A percentile compares a stretch with the other conserved stretches of the same genome.
Conservation (phyloP, 2,888 invertebrate species). For the Epinotia bilunana region DNA sequence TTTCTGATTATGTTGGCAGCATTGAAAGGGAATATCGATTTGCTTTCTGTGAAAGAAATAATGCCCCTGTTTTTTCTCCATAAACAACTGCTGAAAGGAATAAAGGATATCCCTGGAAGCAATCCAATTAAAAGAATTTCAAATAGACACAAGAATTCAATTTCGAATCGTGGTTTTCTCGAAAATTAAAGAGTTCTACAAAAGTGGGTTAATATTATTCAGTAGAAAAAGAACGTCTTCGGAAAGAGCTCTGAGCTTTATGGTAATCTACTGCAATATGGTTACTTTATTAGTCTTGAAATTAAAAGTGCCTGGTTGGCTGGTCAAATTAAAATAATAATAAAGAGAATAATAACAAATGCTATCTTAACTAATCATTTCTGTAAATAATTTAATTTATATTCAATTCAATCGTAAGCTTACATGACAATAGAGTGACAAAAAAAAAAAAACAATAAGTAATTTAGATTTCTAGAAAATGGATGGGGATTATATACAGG, state of each 20-base stretch:
- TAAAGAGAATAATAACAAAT: neutral
- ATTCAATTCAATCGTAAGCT: too few relatives aligned
- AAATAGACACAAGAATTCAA: slow-evolving; percentile 34
- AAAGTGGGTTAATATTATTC: slow-evolving; percentile 38
- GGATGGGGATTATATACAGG: too few relatives aligned
- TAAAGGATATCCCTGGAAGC: slow-evolving; percentile 13
- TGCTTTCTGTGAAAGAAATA: neutral
- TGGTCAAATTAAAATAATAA: neutral
- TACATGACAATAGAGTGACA: too few relatives aligned
- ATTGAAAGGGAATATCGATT: slow-evolving; percentile 18
- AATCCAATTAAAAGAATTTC: slow-evolving; percentile 22
- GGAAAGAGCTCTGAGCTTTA: slow-evolving; percentile 19
- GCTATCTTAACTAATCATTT: too few relatives aligned
- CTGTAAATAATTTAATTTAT: too few relatives aligned
- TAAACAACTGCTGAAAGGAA: neutral
- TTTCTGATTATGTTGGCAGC: slow-evolving; percentile 20
- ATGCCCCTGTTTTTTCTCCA: neutral
- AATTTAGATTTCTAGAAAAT: too few relatives aligned
- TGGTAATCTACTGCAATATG: slow-evolving; percentile 26
- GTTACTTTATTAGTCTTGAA: slow-evolving; percentile 13
- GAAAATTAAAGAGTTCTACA: slow-evolving; percentile 30
- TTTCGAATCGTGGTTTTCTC: slow-evolving; percentile 14
- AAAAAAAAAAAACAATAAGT: too few relatives aligned
- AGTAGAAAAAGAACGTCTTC: slow-evolving; percentile 33
- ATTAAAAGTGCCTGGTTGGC: slow-evolving; percentile 18